A percentile compares a stretch with the other conserved stretches of the same genome.
These are phyloP conservation scores for Eupithecia centaureata DNA, from an alignment of 2,888 invertebrate genomes.

Conservation along the genomic window DNA sequence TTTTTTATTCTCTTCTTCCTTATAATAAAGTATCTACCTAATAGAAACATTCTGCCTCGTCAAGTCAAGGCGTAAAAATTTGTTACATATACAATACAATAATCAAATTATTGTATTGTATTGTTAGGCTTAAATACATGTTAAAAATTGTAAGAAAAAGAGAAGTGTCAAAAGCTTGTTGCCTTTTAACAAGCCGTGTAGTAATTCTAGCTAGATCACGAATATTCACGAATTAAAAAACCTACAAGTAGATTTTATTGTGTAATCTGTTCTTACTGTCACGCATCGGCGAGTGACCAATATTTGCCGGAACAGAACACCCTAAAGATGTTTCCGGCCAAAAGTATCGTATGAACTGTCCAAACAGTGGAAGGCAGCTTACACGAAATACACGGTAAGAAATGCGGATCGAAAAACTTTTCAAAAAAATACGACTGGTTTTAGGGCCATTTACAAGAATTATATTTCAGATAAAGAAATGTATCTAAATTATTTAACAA, in stretches of 20 bases:
- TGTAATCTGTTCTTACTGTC: conserved; percentile 65
- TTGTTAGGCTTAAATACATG: no score
- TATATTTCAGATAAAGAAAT: background rate
- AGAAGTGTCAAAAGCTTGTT: no score
- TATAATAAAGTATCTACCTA: no score
- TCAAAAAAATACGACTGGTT: background rate
- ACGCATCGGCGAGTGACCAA: conserved; percentile 79
- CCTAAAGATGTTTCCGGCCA: conserved; percentile 80
- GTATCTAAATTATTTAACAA: no score
- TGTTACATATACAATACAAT: no score
- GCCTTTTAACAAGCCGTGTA: no score
- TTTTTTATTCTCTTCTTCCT: no score
- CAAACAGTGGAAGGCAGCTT: conserved; percentile 72
- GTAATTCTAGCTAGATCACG: background rate
- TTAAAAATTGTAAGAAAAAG: no score
- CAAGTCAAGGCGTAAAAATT: no score
- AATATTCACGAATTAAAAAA: conserved; percentile 20
- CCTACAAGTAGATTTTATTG: conserved; percentile 38
- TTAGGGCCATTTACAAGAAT: background rate
- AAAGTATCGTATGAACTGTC: conserved; percentile 81
- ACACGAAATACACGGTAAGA: conserved; percentile 43
- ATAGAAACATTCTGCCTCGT: no score
- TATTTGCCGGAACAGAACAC: conserved; percentile 79
- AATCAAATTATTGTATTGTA: no score
- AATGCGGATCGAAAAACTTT: background rate